Conservation (phyloP, 2,888 invertebrate genomes). For the Orthosia cruda region DNA sequence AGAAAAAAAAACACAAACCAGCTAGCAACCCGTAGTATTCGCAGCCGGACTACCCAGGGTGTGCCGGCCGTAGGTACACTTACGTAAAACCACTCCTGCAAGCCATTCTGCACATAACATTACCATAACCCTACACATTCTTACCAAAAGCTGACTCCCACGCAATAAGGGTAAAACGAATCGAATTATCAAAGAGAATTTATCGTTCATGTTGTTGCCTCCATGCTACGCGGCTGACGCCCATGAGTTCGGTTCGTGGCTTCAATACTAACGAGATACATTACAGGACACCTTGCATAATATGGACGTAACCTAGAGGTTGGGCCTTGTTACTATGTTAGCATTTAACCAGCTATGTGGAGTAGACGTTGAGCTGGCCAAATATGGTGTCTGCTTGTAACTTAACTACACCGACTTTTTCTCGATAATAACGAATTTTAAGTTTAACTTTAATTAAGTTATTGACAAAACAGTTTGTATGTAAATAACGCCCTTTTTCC, state of each 20-base stretch:
- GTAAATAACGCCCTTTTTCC: neutral
- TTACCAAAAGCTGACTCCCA: constrained; percentile 13
- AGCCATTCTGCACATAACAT: constrained; percentile 13
- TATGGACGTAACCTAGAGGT: neutral
- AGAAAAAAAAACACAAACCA: neutral
- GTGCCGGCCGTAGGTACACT: neutral
- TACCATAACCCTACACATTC: constrained; percentile 26
- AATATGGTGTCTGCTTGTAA: neutral
- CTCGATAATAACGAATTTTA: too few relatives aligned
- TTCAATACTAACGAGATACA: constrained; percentile 23
- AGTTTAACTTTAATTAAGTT: neutral
- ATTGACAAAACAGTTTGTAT: neutral
- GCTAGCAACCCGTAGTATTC: neutral
- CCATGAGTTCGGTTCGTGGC: constrained; percentile 30
- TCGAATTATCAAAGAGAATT: constrained; percentile 36
- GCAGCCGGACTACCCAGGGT: neutral
- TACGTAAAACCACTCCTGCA: neutral
- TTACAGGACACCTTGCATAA: constrained; percentile 18
- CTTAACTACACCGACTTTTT: neutral
- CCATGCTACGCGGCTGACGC: constrained; percentile 1
- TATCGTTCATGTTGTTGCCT: constrained; percentile 30
- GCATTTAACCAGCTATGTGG: neutral
- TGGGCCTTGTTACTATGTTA: neutral
- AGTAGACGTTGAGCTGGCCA: neutral
- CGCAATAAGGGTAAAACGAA: constrained; percentile 33